Evolutionary conservation across 1,140 invertebrate genomes (phyloP), one percentile per base, ranked within the genome.

Genomic region (Steinernema khuongi): DNA sequence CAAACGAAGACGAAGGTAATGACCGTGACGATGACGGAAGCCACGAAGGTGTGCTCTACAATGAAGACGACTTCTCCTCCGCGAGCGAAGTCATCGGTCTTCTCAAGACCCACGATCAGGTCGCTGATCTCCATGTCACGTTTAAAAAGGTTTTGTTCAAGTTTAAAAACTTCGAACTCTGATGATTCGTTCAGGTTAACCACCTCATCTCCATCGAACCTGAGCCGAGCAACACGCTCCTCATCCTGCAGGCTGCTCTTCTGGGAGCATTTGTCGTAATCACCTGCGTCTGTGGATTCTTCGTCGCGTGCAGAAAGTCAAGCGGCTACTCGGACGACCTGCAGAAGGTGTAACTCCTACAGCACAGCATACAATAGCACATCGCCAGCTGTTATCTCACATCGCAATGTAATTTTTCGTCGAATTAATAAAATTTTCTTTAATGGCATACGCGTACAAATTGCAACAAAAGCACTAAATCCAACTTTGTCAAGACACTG

Each of bases 271-370:
- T 28, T 11, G 72, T 77, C n/a, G 33, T 74, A 1, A 60, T 77
- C 31, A 79, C 75, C 69, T 75, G 68, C 17, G 33, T 68, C n/a
- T 67, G 71, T 28, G 76, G 72, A 2, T 31, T 71, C 67, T 77
- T 26, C 70, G 33, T 26, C 18, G 19, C 44, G 2, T 33, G 44
- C n/a, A 70, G 60, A 17, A 71, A 70, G 31, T 60, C 50, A 2
- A 33, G 67, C 1, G 74, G 70, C 1, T 77, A 77, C 43, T 29
- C 69, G 4, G 74, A 77, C 67, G 76, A 77, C 31, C 74, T 77
- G 26, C 76, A 77, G 60, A 77, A 77, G 19, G 50, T 70, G 11
- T 75, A 31, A 73, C 18, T 30, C 19, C 31, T 7, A 60, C 14
- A 60, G 50, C 22, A 60, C 14, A 7, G 26, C 50, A 41, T 41